Percentiles rank a stretch among this genome's conserved stretches.
phyloP scores from a whole-genome alignment of 2,797 vertebrate species.

The Muraenolepis orangiensis region DNA sequence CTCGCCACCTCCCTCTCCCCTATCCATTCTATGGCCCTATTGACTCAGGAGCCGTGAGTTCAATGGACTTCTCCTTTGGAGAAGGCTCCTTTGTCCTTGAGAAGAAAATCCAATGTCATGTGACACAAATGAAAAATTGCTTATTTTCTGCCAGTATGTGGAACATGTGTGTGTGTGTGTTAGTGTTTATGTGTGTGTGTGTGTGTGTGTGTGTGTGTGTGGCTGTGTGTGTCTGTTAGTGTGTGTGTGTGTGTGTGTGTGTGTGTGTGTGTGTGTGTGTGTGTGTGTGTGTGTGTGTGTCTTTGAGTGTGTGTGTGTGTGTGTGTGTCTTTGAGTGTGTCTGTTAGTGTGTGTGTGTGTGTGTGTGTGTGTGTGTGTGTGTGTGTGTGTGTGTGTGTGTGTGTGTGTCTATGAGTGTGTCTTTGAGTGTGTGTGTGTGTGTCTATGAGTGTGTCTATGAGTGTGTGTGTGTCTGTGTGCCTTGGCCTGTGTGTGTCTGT shows the following conservation, averaged over 20 bases:
- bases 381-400: background rate
- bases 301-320: constrained; percentile 20
- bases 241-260: no score
- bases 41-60: constrained; percentile 35
- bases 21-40: constrained; percentile 45
- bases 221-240: constrained; percentile 5
- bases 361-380: constrained; percentile 27
- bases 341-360: no score
- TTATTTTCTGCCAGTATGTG: background rate
- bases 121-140: constrained; percentile 39
- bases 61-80: constrained; percentile 48
- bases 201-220: background rate
- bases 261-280: constrained; percentile 4
- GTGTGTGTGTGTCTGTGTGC: constrained; percentile 5
- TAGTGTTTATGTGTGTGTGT: constrained; percentile 4
- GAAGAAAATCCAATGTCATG: constrained; percentile 61
- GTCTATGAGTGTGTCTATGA: background rate
- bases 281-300: constrained; percentile 1
- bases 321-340: no score
- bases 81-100: constrained; percentile 47
- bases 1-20: constrained; percentile 12
- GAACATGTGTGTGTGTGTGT: constrained; percentile 17
- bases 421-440: constrained; percentile 23
- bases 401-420: constrained; percentile 4
- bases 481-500: constrained; percentile 2